Evolutionary conservation across 1,140 invertebrate genomes (phyloP).

Genomic region (Habropoda laboriosa): DNA sequence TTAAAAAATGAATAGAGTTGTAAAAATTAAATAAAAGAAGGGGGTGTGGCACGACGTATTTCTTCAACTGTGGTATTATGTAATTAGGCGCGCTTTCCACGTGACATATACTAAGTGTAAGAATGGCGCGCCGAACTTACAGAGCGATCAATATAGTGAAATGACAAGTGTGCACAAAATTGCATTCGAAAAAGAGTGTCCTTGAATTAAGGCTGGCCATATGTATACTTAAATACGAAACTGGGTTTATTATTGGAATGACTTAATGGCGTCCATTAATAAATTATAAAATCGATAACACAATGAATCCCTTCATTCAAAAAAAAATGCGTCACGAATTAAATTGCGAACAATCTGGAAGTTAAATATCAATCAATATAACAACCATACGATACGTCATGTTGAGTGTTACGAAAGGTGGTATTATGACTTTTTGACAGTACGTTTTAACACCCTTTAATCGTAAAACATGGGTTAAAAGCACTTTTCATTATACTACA

Average conservation of each 20-base stretch:
- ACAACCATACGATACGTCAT: background rate
- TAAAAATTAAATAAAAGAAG: slow-evolving; percentile 36
- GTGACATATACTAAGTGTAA: slow-evolving; percentile 63
- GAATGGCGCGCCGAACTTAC: slow-evolving; percentile 55
- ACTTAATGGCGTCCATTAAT: slow-evolving; percentile 51
- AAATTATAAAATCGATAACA: slow-evolving; percentile 44
- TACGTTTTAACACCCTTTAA: background rate
- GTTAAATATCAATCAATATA: background rate
- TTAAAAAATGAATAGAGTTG: background rate
- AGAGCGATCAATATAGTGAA: slow-evolving; percentile 59
- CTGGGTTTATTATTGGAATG: background rate
- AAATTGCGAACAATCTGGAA: background rate
- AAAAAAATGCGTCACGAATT: slow-evolving; percentile 7
- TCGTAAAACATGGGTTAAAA: slow-evolving; percentile 13
- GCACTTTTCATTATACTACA: background rate
- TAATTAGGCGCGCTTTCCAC: slow-evolving; percentile 76
- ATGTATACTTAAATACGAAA: background rate
- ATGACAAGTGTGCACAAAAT: slow-evolving; percentile 20
- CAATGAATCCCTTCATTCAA: background rate
- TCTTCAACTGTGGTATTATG: slow-evolving; percentile 68
- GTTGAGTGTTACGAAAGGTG: background rate
- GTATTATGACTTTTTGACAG: background rate
- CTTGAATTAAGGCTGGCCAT: background rate
- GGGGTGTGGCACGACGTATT: slow-evolving; percentile 73
- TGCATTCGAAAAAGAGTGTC: slow-evolving; percentile 5